Evolutionary conservation across 2,888 invertebrate species (phyloP).

Genomic region (Athetis lepigone): DNA sequence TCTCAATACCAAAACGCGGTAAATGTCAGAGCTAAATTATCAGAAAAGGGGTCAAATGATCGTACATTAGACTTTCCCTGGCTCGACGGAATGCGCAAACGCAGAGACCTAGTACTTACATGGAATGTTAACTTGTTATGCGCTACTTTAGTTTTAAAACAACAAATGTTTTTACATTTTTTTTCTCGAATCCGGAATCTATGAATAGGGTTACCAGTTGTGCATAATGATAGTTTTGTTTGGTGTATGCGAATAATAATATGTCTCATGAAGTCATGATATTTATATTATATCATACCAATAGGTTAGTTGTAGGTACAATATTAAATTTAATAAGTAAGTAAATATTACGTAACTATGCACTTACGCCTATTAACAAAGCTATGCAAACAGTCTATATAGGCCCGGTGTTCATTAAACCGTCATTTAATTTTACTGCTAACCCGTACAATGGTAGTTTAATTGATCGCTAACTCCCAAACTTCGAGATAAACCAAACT

Average conservation of each 20-base stretch:
- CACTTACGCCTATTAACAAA: constrained; percentile 14
- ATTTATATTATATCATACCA: not conserved
- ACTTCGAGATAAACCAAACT: constrained; percentile 41
- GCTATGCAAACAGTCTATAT: constrained; percentile 22
- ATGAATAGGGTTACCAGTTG: constrained; percentile 13
- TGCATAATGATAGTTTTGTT: constrained; percentile 1
- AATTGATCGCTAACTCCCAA: constrained; percentile 46
- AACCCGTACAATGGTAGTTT: constrained; percentile 33
- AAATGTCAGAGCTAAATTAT: constrained; percentile 57
- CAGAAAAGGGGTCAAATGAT: constrained; percentile 59
- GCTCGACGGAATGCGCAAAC: constrained; percentile 57
- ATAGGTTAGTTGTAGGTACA: not conserved
- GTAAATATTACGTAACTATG: constrained; percentile 14
- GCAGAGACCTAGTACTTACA: constrained; percentile 58
- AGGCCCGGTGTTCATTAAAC: constrained; percentile 11
- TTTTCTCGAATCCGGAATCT: constrained; percentile 48
- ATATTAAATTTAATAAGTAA: not conserved
- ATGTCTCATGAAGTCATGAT: not conserved
- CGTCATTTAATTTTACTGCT: constrained; percentile 35
- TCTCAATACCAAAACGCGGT: constrained; percentile 35
- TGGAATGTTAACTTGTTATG: constrained; percentile 70
- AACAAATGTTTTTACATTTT: constrained; percentile 51
- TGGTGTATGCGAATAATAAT: constrained; percentile 5
- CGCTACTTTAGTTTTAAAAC: constrained; percentile 55
- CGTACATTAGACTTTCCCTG: constrained; percentile 67